phyloP scores from a whole-genome alignment of 2,888 invertebrate genomes.

The Coleophora deauratella region DNA sequence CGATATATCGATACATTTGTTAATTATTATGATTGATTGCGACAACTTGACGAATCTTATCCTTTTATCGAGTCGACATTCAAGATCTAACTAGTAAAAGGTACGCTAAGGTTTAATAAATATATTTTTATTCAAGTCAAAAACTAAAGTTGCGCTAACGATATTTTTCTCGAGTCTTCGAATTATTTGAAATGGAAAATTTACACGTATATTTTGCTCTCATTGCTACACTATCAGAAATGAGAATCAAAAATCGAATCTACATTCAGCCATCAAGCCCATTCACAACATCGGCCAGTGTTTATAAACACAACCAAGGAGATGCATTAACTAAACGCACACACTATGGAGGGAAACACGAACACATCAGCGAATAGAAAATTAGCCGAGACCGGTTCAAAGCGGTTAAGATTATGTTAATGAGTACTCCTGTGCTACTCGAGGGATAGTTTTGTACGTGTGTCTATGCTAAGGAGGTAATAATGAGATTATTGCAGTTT shows the following conservation, averaged over 20 bases:
- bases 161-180: no score
- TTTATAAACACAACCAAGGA: slow-evolving; percentile 27
- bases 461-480: slow-evolving; percentile 1
- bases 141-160: no score
- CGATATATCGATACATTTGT: slow-evolving; percentile 13
- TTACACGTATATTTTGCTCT: no score
- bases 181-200: no score
- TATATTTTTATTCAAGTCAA: no score
- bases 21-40: slow-evolving; percentile 10
- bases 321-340: slow-evolving; percentile 20
- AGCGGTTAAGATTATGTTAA: slow-evolving; percentile 47
- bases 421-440: slow-evolving; percentile 21
- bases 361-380: slow-evolving; percentile 26
- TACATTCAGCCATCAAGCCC: slow-evolving; percentile 1
- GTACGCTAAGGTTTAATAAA: no score
- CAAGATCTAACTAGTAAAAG: no score
- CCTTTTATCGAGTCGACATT: no score
- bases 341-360: slow-evolving; percentile 1
- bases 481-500: no score
- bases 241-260: no score
- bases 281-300: slow-evolving; percentile 12
- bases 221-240: no score
- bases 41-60: neutral
- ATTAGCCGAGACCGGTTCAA: slow-evolving; percentile 37
- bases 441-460: slow-evolving; percentile 7